Conservation (phyloP, 2,888 invertebrate genomes). For the Imbricaverruca yamaguchii region DNA sequence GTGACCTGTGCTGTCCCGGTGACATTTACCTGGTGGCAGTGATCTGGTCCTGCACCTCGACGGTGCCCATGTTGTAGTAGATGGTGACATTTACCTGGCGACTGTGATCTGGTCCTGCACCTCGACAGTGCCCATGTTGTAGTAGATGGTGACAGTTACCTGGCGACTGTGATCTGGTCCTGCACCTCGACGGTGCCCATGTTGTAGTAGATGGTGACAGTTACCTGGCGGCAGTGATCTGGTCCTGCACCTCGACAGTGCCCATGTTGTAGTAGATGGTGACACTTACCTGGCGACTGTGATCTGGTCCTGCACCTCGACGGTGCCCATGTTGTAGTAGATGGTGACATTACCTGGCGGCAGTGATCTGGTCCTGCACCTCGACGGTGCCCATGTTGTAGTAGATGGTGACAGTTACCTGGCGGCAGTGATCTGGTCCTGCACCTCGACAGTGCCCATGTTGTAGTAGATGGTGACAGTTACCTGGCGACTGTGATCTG, state of each 20-base stretch:
- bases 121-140: slow-evolving; percentile 78
- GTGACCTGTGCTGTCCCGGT: no score
- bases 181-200: slow-evolving; percentile 84
- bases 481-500: slow-evolving; percentile 77
- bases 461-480: slow-evolving; percentile 61
- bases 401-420: slow-evolving; percentile 63
- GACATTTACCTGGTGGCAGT: slow-evolving; percentile 60
- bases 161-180: slow-evolving; percentile 81
- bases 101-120: slow-evolving; percentile 84
- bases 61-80: slow-evolving; percentile 75
- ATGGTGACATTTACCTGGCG: slow-evolving; percentile 60
- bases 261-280: slow-evolving; percentile 76
- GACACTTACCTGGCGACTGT: slow-evolving; percentile 61
- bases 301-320: slow-evolving; percentile 87
- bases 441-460: slow-evolving; percentile 81
- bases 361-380: slow-evolving; percentile 81
- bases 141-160: slow-evolving; percentile 62
- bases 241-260: slow-evolving; percentile 82
- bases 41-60: slow-evolving; percentile 87
- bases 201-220: slow-evolving; percentile 61
- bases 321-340: slow-evolving; percentile 75
- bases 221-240: slow-evolving; percentile 73
- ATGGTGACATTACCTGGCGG: slow-evolving; percentile 62
- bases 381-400: slow-evolving; percentile 79
- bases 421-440: slow-evolving; percentile 81